A percentile compares a stretch with the other conserved stretches of the same genome.
Conservation (phyloP, 1,140 invertebrate species). For the Solenopsis fugax region DNA sequence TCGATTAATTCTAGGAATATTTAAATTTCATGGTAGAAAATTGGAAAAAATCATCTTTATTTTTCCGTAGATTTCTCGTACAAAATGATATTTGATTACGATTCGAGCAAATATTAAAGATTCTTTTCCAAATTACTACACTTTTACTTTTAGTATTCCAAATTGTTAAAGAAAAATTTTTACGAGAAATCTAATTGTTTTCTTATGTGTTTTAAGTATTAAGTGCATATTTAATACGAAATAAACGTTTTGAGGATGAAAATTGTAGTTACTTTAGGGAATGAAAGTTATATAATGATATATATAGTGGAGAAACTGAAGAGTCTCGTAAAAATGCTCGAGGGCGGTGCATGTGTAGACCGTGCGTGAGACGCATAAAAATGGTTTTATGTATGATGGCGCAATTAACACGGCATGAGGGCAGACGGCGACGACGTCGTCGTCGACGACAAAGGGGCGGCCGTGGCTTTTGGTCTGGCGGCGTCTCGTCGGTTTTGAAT, state of each 20-base stretch:
- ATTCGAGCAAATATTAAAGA: no score
- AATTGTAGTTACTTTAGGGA: not conserved
- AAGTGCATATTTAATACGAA: not conserved
- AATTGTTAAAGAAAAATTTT: not conserved
- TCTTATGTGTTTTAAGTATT: not conserved
- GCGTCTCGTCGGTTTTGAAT: conserved; percentile 70
- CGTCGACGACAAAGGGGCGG: conserved; percentile 58
- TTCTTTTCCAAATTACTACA: not conserved
- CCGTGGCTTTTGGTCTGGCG: conserved; percentile 47
- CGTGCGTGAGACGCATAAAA: not conserved
- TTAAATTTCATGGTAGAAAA: not conserved
- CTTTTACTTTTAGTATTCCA: not conserved
- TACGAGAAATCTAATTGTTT: not conserved
- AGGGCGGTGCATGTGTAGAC: not conserved
- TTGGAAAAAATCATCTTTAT: not conserved
- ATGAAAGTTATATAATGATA: not conserved
- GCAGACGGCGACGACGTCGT: conserved; percentile 44
- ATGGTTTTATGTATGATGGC: conserved; percentile 33
- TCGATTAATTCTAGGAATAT: not conserved
- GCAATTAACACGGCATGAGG: conserved; percentile 74
- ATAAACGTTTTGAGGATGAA: not conserved
- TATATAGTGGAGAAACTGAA: not conserved
- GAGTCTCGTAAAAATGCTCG: conserved; percentile 35
- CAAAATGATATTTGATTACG: not conserved
- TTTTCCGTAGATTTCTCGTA: not conserved